Conservation (phyloP, 2,888 invertebrate genomes). For the Agriopis marginaria region DNA sequence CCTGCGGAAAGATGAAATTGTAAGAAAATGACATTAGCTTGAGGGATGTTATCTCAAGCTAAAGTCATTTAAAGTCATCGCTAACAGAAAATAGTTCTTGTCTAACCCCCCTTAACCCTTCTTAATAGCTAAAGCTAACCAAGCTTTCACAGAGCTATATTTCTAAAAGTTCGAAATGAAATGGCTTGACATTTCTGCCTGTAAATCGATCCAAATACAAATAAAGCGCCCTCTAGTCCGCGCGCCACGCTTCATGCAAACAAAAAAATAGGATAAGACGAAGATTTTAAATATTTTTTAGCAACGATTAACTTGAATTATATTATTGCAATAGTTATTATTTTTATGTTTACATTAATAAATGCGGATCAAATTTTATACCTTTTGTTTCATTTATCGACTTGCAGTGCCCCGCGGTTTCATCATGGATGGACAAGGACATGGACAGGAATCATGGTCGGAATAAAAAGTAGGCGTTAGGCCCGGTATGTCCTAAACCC, state of each 20-base stretch:
- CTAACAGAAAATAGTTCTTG: too few relatives aligned
- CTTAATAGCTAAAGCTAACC: too few relatives aligned
- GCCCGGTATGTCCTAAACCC: too few relatives aligned
- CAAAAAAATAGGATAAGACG: constrained; percentile 54
- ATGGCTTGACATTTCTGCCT: constrained; percentile 5
- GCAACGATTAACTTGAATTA: constrained; percentile 74
- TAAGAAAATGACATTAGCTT: too few relatives aligned
- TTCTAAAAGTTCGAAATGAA: not conserved
- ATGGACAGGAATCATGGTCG: too few relatives aligned
- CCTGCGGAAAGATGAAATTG: too few relatives aligned
- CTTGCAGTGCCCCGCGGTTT: not conserved
- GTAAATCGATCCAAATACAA: constrained; percentile 34
- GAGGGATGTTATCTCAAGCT: too few relatives aligned
- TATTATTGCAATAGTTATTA: constrained; percentile 71
- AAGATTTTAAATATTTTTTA: constrained; percentile 72
- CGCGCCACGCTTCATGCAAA: constrained; percentile 63
- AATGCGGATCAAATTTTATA: constrained; percentile 75
- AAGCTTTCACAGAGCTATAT: not conserved
- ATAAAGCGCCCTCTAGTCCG: constrained; percentile 70
- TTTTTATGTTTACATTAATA: constrained; percentile 79
- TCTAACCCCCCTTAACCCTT: too few relatives aligned
- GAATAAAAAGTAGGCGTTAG: too few relatives aligned
- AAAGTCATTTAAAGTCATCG: too few relatives aligned
- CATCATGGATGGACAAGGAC: too few relatives aligned
- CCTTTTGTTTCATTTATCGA: constrained; percentile 54